Evolutionary conservation across 2,797 vertebrate genomes (phyloP).

Genomic region (Okamejei kenojei): DNA sequence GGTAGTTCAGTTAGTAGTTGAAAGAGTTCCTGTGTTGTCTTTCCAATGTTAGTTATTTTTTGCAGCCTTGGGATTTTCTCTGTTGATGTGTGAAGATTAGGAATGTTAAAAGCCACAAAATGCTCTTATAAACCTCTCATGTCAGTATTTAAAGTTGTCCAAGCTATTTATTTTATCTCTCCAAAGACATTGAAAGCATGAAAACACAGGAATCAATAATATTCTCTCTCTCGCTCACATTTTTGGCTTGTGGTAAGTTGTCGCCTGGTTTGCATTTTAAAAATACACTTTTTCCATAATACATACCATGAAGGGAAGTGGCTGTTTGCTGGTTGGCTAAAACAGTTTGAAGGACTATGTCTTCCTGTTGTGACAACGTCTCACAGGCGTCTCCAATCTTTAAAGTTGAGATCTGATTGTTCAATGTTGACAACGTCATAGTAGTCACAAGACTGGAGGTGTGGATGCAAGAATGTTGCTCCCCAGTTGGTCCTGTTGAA

Average conservation of each 20-base stretch:
- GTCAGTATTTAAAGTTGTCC: not conserved
- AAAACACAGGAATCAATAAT: too few species aligned
- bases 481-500: not conserved
- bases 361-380: conserved; percentile 52
- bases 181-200: too few species aligned
- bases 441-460: conserved; percentile 47
- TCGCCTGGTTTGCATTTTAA: not conserved
- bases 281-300: not conserved
- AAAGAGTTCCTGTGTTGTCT: not conserved
- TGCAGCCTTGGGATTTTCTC: not conserved
- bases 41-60: not conserved
- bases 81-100: not conserved
- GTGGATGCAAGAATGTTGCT: conserved; percentile 40
- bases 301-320: conserved; percentile 77
- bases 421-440: conserved; percentile 40
- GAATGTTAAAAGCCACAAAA: not conserved
- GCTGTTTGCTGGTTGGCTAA: conserved; percentile 81
- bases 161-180: not conserved
- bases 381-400: conserved; percentile 43
- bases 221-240: too few species aligned
- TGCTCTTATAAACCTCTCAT: not conserved
- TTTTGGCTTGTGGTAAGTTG: not conserved
- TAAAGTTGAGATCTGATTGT: conserved; percentile 38
- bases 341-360: conserved; percentile 61
- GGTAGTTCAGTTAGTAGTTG: not conserved